Percentiles rank a stretch among this genome's conserved stretches.
Evolutionary conservation across 2,797 vertebrate genomes (phyloP).

Genomic region (Buceros bicornis): DNA sequence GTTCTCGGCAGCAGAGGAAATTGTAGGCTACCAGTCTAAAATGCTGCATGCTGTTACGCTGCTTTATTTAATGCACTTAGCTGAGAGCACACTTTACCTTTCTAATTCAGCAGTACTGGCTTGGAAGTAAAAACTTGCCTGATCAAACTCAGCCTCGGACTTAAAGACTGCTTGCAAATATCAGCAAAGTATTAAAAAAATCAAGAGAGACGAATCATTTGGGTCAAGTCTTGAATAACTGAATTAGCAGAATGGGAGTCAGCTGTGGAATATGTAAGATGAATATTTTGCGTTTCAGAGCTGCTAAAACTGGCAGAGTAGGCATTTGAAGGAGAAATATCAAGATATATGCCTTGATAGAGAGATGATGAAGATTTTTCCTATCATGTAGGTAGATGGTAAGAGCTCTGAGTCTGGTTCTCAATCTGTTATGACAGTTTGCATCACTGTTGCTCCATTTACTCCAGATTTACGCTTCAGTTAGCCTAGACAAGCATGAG

Average conservation of each 20-base stretch:
- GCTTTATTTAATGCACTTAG: conserved; percentile 38
- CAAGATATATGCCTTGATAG: neutral
- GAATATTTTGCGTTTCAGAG: neutral
- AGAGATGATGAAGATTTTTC: conserved; percentile 16
- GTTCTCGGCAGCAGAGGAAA: conserved; percentile 5
- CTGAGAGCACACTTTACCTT: neutral
- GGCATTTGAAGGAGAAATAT: neutral
- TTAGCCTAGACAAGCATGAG: conserved; percentile 27
- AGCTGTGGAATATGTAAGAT: neutral
- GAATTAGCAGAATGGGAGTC: conserved; percentile 5
- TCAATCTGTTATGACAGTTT: conserved; percentile 45
- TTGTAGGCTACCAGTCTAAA: conserved; percentile 16
- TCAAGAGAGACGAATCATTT: neutral
- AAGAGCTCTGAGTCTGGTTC: neutral
- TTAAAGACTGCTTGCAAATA: neutral
- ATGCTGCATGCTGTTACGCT: conserved; percentile 26
- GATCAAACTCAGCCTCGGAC: neutral
- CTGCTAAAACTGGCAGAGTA: neutral
- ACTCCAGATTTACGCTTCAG: conserved; percentile 11
- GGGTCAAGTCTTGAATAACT: neutral
- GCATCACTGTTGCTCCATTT: conserved; percentile 54
- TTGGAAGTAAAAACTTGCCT: conserved; percentile 4
- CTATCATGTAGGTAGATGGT: neutral
- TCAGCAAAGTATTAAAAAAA: neutral
- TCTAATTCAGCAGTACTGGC: neutral